phyloP scores from a whole-genome alignment of 1,140 invertebrate species.

The Tetraneura akinire region DNA sequence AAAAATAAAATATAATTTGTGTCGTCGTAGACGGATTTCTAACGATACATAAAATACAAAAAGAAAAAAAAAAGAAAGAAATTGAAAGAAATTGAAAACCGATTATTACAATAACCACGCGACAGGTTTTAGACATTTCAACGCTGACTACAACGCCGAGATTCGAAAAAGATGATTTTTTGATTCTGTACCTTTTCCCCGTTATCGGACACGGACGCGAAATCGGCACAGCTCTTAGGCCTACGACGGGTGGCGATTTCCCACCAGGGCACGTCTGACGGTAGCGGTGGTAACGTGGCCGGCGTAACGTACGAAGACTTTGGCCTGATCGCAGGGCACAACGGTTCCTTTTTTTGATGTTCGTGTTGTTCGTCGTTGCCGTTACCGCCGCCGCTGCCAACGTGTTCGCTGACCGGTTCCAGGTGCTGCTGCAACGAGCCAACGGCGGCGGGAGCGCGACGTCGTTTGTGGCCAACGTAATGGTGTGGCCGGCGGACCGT shows the following conservation, averaged over 20 bases:
- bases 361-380: too few relatives aligned
- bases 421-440: not conserved
- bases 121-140: too few relatives aligned
- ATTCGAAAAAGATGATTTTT: too few relatives aligned
- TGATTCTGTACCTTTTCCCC: not conserved
- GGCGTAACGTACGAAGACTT: slow-evolving; percentile 57
- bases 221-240: slow-evolving; percentile 65
- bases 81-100: too few relatives aligned
- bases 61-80: too few relatives aligned
- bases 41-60: too few relatives aligned
- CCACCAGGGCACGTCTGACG: slow-evolving; percentile 76
- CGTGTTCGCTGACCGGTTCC: slow-evolving; percentile 50
- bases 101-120: too few relatives aligned
- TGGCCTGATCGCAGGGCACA: not conserved
- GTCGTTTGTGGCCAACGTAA: slow-evolving; percentile 43
- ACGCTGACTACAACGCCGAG: too few relatives aligned
- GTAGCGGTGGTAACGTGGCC: slow-evolving; percentile 62
- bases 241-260: slow-evolving; percentile 76
- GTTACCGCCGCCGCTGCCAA: not conserved
- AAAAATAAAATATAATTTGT: too few relatives aligned
- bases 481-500: slow-evolving; percentile 49
- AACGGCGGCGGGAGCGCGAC: not conserved
- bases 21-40: too few relatives aligned
- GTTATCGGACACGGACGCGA: not conserved
- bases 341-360: too few relatives aligned